Base-by-base conservation (phyloP, 2,113 vertebrate species). In the Ranitomeya imitator region DNA sequence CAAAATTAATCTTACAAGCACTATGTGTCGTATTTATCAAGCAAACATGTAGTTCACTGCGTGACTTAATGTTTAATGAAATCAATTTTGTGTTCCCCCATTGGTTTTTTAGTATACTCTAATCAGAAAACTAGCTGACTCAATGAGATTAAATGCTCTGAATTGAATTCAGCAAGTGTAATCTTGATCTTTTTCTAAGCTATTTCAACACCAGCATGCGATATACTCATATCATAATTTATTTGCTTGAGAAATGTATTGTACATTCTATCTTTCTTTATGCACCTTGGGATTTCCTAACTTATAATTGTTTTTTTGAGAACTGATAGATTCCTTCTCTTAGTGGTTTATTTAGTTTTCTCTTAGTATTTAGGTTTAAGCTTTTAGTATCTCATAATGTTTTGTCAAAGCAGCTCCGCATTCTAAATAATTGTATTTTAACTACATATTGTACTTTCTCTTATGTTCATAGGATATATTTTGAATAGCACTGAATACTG, bases 271-370 rank as follows among this genome's bases (percentile, higher is more conserved):
- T 83, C 45, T 54, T 61, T 83, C 45, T 67, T 83, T 69, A 83
- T 83, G 45, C 63, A 45, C 81, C 61, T 54, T 54, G 81, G 65
- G 69, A 74, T 74, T 85, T 9, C 69, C 59, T 85, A 59, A 74
- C 37, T 31, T 73, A 74, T 85, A 74, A 85, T 85, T 37, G 69
- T 74, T 59, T 85, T 63, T 59, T 73, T n/a, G 55, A 65, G 31
- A 55, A 71, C 52, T 73, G 67, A 85, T 71, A 69, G 54, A 67
- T 73, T 59, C 14, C 37, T 74, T 54, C 52, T 57, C 15, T 57
- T 59, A 73, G 67, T 73, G 83, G 59, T 85, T 74, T 59, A 57
- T 73, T 18, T 74, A 19, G 15, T 85, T 85, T 85, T 73, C 14
- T 45, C 31, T 63, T 10, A 37, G 80, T 45, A 21, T 84, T 84